Percentiles rank a stretch among this genome's conserved stretches.
These are phyloP conservation scores for Macrostomum lignano DNA, from an alignment of 1,140 invertebrate genomes.

Conservation along the genomic window DNA sequence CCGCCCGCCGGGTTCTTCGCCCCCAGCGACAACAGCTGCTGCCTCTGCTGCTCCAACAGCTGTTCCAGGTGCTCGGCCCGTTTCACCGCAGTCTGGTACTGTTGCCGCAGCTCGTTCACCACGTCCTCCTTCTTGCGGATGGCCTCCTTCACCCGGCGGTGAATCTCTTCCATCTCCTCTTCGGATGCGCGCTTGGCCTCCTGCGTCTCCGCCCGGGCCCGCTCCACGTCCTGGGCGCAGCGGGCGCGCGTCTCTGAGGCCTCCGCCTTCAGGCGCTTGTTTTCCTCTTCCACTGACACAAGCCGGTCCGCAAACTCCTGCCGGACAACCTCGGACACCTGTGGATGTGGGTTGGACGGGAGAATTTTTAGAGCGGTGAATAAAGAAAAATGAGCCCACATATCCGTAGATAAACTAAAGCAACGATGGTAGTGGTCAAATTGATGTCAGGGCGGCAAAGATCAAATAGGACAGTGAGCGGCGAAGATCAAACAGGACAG, in stretches of 20 bases:
- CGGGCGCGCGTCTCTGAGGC: constrained; percentile 24
- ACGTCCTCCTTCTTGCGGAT: constrained; percentile 28
- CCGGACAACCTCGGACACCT: constrained; percentile 24
- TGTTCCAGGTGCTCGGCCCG: constrained; percentile 26
- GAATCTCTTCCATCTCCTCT: too few relatives aligned
- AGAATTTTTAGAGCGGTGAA: too few relatives aligned
- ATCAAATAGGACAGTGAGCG: too few relatives aligned
- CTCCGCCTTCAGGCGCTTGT: constrained; percentile 22
- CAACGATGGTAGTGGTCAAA: too few relatives aligned
- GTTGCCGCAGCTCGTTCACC: constrained; percentile 17
- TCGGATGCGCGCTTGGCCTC: too few relatives aligned
- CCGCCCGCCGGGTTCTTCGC: too few relatives aligned
- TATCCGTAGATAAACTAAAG: too few relatives aligned
- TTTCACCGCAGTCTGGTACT: constrained; percentile 25
- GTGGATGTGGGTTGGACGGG: too few relatives aligned
- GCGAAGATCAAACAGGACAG: too few relatives aligned
- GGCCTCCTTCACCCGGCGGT: constrained; percentile 27
- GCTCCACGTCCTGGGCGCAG: background rate
- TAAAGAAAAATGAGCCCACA: too few relatives aligned
- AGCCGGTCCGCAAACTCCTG: constrained; percentile 28
- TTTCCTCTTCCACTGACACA: constrained; percentile 26
- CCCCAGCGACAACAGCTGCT: background rate
- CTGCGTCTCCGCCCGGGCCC: too few relatives aligned
- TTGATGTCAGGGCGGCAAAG: too few relatives aligned
- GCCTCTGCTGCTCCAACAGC: constrained; percentile 20